Evolutionary conservation across 2,888 invertebrate species (phyloP), one percentile per base, ranked within the genome.

Genomic region (Scaptomyza caliginosa): DNA sequence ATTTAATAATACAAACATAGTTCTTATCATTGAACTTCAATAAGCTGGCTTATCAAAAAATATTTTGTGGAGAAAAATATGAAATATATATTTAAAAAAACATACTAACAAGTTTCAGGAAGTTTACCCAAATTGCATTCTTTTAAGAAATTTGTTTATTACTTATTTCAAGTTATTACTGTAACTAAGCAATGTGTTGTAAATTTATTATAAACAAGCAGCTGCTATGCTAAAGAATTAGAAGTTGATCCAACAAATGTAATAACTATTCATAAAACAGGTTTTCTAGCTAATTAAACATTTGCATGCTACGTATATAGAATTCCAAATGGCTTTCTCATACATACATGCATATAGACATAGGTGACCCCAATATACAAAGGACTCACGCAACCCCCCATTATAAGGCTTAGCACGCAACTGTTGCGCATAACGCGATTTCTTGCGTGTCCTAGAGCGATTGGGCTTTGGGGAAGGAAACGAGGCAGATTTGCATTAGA

Each of bases 401-500:
- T n/a, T n/a, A n/a, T n/a, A n/a, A n/a, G n/a, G n/a, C n/a, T 11
- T 2, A 19, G 10, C 72, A 65, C 49, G 75, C 77, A 84, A 81
- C 85, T 79, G 79, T 79, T 79, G 78, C 84, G 56, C 59, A 39
- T 72, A 48, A 50, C 21, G 51, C 11, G 19, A 39, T 54, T 39
- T 68, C 38, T 77, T 28, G 78, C 74, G 51, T 78, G 81, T 40
- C 45, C 19, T 16, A 17, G 23, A 42, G 60, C 59, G 56, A 30
- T 77, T 48, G 39, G 30, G 38, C 48, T 42, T 6, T 10, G n/a
- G 17, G 16, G 0, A 10, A 4, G 7, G 4, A 11, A 13, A 11
- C 5, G 26, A 19, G n/a, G 10, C 13, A 24, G 16, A 70, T 56
- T 65, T 40, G 17, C 46, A 65, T 60, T 54, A 30, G 17, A 46